These are phyloP conservation scores for Periophthalmodon schlosseri DNA, from an alignment of 2,113 vertebrate genomes.

Conservation along the genomic window DNA sequence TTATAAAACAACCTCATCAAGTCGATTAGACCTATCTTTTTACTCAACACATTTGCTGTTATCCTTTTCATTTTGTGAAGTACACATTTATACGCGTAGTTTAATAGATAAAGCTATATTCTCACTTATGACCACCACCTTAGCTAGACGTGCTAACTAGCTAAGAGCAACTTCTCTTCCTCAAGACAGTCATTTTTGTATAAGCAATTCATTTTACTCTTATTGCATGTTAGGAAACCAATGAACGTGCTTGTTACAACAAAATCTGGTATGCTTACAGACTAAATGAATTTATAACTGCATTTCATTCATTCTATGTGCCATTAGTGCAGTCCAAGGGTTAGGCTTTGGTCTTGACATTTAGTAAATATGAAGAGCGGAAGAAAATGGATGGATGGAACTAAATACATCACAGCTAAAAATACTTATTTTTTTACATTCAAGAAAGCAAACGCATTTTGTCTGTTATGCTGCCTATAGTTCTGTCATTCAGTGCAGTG, in stretches of 20 bases:
- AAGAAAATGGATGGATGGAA: too few species aligned
- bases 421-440: too few species aligned
- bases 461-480: too few species aligned
- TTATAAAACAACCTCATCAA: conserved; percentile 6
- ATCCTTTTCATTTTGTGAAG: neutral
- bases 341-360: neutral
- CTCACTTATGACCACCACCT: neutral
- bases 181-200: neutral
- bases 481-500: too few species aligned
- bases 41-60: neutral
- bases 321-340: neutral
- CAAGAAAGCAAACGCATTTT: too few species aligned
- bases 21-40: neutral
- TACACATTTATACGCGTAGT: neutral
- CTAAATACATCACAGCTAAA: too few species aligned
- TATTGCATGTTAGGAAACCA: neutral
- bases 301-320: neutral
- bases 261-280: neutral
- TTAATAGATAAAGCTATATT: neutral
- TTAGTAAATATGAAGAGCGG: too few species aligned
- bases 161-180: conserved; percentile 36
- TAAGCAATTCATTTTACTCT: neutral
- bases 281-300: neutral
- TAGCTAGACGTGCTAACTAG: conserved; percentile 52
- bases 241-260: neutral